These are phyloP conservation scores for Cephalopholis sonnerati DNA, from an alignment of 2,113 vertebrate genomes.

Conservation along the genomic window DNA sequence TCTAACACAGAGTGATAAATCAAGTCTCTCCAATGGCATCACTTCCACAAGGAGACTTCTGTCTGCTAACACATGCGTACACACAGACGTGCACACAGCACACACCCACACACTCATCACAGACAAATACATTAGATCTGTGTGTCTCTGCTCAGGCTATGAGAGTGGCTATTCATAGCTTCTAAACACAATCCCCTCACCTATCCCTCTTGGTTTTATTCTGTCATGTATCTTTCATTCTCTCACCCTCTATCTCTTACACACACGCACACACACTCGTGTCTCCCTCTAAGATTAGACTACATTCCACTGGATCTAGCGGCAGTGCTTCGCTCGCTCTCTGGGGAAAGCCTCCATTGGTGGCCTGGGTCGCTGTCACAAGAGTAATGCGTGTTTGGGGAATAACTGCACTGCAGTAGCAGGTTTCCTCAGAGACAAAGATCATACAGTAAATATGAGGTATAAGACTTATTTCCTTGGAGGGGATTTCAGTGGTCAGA, in stretches of 20 bases:
- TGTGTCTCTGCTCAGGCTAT: conserved; percentile 10
- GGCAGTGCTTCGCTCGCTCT: conserved; percentile 26
- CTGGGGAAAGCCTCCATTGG: conserved; percentile 53
- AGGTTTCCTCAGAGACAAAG: conserved; percentile 48
- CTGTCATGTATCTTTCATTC: conserved; percentile 41
- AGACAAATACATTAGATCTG: conserved; percentile 41
- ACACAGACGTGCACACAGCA: background rate
- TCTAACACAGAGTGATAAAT: conserved; percentile 60
- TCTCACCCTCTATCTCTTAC: conserved; percentile 13
- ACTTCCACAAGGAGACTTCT: conserved; percentile 48
- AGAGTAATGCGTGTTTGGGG: conserved; percentile 55
- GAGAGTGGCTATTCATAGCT: conserved; percentile 56
- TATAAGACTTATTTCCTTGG: conserved; percentile 56
- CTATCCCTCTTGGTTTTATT: conserved; percentile 35
- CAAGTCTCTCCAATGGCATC: conserved; percentile 55
- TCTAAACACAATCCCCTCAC: conserved; percentile 46
- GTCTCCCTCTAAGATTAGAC: conserved; percentile 45
- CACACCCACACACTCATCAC: conserved; percentile 1
- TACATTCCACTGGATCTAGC: conserved; percentile 32
- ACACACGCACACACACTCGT: conserved; percentile 1
- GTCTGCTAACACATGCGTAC: conserved; percentile 34
- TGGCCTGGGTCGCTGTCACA: conserved; percentile 45
- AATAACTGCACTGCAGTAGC: conserved; percentile 36
- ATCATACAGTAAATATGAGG: conserved; percentile 67
- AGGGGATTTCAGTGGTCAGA: conserved; percentile 45